Percentiles rank a stretch among this genome's conserved stretches.
Evolutionary conservation across 2,113 vertebrate species (phyloP).

Genomic region (Anthoscopus minutus): DNA sequence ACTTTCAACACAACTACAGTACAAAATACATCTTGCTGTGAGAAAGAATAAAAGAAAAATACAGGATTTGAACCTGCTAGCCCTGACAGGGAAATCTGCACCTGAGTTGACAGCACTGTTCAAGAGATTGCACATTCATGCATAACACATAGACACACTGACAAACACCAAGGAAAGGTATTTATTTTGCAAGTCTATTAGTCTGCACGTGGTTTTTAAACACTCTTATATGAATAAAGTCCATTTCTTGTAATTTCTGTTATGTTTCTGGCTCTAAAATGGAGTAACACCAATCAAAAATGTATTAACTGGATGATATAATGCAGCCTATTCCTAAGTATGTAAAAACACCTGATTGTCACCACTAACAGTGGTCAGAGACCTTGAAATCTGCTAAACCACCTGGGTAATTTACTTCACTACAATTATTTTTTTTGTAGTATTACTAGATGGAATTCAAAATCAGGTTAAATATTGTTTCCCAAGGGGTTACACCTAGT

Average conservation of each 20-base stretch:
- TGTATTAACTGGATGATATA: not conserved
- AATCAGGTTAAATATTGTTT: not conserved
- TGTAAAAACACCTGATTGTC: not conserved
- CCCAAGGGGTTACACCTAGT: not conserved
- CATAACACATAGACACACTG: not conserved
- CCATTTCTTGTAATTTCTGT: not conserved
- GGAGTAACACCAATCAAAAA: not conserved
- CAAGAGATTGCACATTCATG: not conserved
- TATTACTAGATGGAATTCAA: not conserved
- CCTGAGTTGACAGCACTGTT: not conserved
- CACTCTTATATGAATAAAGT: not conserved
- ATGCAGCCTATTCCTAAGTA: not conserved
- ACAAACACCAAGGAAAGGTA: not conserved
- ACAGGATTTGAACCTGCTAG: not conserved
- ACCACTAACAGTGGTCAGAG: not conserved
- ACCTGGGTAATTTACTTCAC: not conserved
- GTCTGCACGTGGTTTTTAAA: not conserved
- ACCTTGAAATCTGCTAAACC: not conserved
- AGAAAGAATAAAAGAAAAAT: not conserved
- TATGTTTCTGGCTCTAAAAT: not conserved
- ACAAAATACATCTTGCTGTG: not conserved
- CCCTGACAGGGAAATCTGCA: not conserved
- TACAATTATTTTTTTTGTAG: not conserved
- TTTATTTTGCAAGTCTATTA: not conserved
- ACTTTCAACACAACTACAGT: not conserved